Evolutionary conservation across 2,888 invertebrate species (phyloP).

Genomic region (Drosophila setosimentum): DNA sequence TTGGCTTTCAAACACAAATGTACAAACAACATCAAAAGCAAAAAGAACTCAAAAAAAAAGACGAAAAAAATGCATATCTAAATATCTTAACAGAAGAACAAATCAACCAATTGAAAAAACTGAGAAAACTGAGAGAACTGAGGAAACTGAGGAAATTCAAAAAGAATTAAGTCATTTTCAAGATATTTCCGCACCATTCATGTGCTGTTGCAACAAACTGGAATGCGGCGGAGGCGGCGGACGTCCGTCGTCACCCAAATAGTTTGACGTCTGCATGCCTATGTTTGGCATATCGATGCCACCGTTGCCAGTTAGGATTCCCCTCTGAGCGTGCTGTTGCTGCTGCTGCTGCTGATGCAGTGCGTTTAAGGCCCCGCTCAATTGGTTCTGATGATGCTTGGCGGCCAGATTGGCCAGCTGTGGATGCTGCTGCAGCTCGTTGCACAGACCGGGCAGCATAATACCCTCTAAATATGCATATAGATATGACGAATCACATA

Average conservation of each 20-base stretch:
- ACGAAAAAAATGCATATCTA: constrained; percentile 9
- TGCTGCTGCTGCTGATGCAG: constrained; percentile 67
- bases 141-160: constrained; percentile 33
- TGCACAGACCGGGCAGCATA: constrained; percentile 77
- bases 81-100: constrained; percentile 15
- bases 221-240: constrained; percentile 90
- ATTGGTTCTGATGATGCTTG: constrained; percentile 81
- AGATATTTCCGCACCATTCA: constrained; percentile 72
- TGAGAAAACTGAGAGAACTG: constrained; percentile 18
- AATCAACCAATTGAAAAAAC: constrained; percentile 20
- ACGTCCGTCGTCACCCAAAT: constrained; percentile 87
- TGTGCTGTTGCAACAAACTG: constrained; percentile 91
- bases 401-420: constrained; percentile 70
- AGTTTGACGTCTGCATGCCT: constrained; percentile 55
- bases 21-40: constrained; percentile 46
- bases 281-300: constrained; percentile 74
- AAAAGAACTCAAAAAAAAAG: constrained; percentile 4
- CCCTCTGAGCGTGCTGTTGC: constrained; percentile 43
- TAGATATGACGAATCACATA: constrained; percentile 20
- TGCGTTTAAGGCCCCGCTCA: constrained; percentile 71
- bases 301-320: constrained; percentile 74
- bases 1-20: constrained; percentile 19
- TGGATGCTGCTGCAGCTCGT: constrained; percentile 64
- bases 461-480: constrained; percentile 67
- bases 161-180: constrained; percentile 25